Conservation (phyloP, 2,797 vertebrate species). For the Megaceryle alcyon region DNA sequence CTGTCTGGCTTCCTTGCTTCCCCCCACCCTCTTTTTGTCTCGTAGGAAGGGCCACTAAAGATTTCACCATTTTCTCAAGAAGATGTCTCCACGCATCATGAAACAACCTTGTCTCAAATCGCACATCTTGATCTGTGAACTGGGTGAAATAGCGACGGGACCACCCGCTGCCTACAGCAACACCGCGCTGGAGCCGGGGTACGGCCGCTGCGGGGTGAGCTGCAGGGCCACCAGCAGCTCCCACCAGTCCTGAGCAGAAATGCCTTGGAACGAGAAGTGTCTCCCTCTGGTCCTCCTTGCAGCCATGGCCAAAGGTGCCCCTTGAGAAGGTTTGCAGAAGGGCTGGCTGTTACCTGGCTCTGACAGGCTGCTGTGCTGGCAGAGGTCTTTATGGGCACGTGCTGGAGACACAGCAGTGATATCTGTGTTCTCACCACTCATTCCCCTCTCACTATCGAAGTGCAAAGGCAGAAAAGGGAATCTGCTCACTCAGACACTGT, state of each 20-base stretch:
- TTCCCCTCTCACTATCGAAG: accelerated
- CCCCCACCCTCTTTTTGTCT: not conserved
- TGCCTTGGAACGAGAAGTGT: accelerated
- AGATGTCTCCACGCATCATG: accelerated
- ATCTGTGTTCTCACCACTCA: accelerated
- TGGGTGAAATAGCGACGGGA: accelerated
- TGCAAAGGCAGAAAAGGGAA: not conserved
- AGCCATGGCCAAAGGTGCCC: not conserved
- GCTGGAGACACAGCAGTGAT: not conserved
- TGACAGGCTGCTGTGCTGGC: not conserved
- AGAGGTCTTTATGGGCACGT: not conserved
- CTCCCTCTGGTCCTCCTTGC: not conserved
- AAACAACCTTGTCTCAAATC: not conserved
- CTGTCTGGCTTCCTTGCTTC: not conserved
- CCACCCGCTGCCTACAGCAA: accelerated
- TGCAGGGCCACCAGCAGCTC: not conserved
- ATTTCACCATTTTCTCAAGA: not conserved
- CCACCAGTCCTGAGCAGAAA: not conserved
- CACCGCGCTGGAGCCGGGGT: not conserved
- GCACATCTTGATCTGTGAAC: not conserved
- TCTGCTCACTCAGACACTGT: not conserved
- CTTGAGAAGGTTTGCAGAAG: not conserved
- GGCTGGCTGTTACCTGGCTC: not conserved
- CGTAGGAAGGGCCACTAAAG: not conserved
- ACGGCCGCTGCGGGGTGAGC: not conserved